Percentiles rank a stretch among this genome's conserved stretches.
Conservation (phyloP, 1,140 invertebrate genomes). For the Pseudomyrmex sp. region DNA sequence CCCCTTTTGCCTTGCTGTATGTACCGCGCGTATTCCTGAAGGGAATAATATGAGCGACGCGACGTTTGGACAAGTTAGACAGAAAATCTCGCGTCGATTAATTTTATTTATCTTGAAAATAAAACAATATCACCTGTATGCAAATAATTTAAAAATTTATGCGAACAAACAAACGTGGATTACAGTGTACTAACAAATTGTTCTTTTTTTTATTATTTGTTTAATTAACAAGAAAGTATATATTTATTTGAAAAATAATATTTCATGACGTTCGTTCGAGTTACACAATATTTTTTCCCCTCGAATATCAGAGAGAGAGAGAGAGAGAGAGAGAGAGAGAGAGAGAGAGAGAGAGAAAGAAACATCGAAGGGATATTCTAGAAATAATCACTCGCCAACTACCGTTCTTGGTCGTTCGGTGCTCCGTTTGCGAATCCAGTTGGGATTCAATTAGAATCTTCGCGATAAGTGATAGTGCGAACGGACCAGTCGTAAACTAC, state of each 20-base stretch:
- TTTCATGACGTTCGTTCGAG: too few relatives aligned
- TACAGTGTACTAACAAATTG: too few relatives aligned
- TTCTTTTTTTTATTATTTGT: too few relatives aligned
- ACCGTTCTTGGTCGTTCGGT: slow-evolving; percentile 20
- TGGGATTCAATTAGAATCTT: slow-evolving; percentile 69
- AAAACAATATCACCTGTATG: not conserved
- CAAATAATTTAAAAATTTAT: too few relatives aligned
- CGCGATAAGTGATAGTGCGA: slow-evolving; percentile 60
- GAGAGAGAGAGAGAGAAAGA: not conserved
- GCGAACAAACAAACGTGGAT: too few relatives aligned
- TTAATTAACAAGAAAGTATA: too few relatives aligned
- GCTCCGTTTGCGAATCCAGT: slow-evolving; percentile 68
- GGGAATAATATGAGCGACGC: slow-evolving; percentile 5
- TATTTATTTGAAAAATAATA: not conserved
- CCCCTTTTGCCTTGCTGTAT: not conserved
- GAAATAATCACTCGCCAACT: slow-evolving; percentile 50
- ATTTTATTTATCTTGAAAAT: slow-evolving; percentile 10
- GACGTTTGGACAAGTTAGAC: slow-evolving; percentile 28
- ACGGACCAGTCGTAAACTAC: slow-evolving; percentile 1
- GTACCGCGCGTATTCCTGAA: slow-evolving; percentile 37
- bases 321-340: not conserved
- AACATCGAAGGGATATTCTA: slow-evolving; percentile 25
- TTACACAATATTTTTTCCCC: too few relatives aligned
- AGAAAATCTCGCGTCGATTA: not conserved
- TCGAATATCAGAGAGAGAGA: too few relatives aligned